Percentiles rank a stretch among this genome's conserved stretches.
These are phyloP conservation scores for Cherax destructor DNA, from an alignment of 1,140 invertebrate species.

Conservation along the genomic window DNA sequence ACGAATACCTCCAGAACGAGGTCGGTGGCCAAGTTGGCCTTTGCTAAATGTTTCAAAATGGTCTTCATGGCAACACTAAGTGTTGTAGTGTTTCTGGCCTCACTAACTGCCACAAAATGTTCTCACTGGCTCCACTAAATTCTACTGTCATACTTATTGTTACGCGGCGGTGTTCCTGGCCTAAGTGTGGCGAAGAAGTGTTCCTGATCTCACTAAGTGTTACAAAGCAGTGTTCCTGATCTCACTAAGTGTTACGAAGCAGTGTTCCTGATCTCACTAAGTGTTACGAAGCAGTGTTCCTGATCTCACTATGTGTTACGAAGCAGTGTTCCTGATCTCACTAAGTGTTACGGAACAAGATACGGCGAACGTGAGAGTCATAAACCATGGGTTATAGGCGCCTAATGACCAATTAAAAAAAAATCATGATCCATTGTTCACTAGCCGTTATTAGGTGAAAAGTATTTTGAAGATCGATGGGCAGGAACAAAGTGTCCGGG, in stretches of 20 bases:
- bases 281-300: not conserved
- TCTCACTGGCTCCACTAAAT: not conserved
- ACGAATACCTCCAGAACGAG: too few species aligned
- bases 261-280: too few species aligned
- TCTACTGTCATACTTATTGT: not conserved
- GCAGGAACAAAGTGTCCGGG: not conserved
- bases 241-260: not conserved
- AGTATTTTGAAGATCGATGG: conserved; percentile 27
- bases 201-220: conserved; percentile 8
- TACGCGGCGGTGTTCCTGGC: not conserved
- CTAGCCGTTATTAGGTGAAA: conserved; percentile 8
- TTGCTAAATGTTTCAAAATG: too few species aligned
- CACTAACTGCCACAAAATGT: not conserved
- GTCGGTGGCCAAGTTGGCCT: not conserved
- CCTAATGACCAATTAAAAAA: conserved; percentile 25
- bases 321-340: not conserved
- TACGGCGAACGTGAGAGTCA: conserved; percentile 17
- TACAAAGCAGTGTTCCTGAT: too few species aligned
- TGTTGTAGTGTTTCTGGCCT: not conserved
- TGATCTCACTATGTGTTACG: not conserved
- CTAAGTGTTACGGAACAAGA: not conserved
- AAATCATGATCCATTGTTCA: conserved; percentile 26
- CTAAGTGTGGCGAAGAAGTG: too few species aligned
- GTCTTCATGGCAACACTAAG: too few species aligned
- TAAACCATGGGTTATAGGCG: conserved; percentile 5